These are phyloP conservation scores for Melierax canorus DNA, from an alignment of 2,113 vertebrate species.

Conservation along the genomic window DNA sequence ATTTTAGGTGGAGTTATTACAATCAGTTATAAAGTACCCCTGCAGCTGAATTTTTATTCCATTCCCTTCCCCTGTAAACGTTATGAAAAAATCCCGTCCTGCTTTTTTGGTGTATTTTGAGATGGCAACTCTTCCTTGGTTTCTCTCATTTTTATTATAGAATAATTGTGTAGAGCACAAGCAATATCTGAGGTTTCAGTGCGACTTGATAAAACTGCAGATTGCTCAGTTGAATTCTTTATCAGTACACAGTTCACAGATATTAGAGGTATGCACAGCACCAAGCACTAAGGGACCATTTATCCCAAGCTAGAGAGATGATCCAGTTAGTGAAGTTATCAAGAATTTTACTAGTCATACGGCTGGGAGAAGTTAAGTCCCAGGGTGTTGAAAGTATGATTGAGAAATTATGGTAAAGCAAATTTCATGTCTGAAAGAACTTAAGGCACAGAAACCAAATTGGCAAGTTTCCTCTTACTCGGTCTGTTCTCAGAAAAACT, in stretches of 20 bases:
- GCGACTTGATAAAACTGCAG: not conserved
- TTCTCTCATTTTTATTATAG: not conserved
- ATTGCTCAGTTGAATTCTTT: not conserved
- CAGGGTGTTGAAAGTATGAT: not conserved
- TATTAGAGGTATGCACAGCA: not conserved
- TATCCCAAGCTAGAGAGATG: not conserved
- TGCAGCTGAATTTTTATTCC: not conserved
- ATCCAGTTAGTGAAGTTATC: not conserved
- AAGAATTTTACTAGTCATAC: not conserved
- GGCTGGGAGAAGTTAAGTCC: not conserved
- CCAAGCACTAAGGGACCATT: not conserved
- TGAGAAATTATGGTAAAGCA: not conserved
- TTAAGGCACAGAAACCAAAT: not conserved
- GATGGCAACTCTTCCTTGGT: not conserved
- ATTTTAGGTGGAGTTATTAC: not conserved
- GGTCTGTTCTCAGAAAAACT: not conserved
- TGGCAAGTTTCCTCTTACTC: not conserved
- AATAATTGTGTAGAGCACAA: not conserved
- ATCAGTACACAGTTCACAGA: not conserved
- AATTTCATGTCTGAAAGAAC: constrained; percentile 14
- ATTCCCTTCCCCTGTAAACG: not conserved
- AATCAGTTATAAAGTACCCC: not conserved
- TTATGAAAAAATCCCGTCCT: not conserved
- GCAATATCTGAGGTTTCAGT: not conserved
- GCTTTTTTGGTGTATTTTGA: not conserved